phyloP scores from a whole-genome alignment of 2,113 vertebrate genomes.

The Mesitornis unicolor region DNA sequence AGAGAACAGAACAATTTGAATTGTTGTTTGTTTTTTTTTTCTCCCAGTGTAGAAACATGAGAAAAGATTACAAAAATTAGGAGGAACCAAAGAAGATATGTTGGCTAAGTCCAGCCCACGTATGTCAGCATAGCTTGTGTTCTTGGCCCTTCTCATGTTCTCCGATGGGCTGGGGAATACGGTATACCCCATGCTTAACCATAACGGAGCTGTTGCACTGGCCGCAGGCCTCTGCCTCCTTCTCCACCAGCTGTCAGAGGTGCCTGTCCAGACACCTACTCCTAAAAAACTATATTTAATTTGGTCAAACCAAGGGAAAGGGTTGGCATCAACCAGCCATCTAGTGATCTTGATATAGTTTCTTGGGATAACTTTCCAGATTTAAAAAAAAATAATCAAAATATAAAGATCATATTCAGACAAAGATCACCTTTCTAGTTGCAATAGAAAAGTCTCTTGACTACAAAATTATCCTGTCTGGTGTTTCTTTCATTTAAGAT shows the following conservation, averaged over 20 bases:
- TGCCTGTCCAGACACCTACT: not conserved
- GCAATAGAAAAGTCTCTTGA: not conserved
- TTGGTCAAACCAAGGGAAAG: not conserved
- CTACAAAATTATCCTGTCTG: not conserved
- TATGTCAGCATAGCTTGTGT: not conserved
- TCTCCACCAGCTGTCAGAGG: not conserved
- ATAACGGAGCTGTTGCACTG: not conserved
- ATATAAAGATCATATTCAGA: not conserved
- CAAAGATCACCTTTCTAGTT: not conserved
- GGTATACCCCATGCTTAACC: not conserved
- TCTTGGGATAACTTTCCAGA: not conserved
- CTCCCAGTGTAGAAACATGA: not conserved
- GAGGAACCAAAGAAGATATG: not conserved
- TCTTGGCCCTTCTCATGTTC: not conserved
- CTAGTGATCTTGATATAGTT: not conserved
- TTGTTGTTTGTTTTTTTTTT: not conserved
- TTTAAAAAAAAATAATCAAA: not conserved
- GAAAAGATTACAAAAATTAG: not conserved
- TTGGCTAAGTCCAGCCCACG: not conserved
- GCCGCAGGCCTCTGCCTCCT: not conserved
- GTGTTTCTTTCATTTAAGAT: not conserved
- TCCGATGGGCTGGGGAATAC: not conserved
- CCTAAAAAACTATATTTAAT: not conserved
- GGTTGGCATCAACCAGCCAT: not conserved
- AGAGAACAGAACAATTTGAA: not conserved